Evolutionary conservation across 1,140 invertebrate genomes (phyloP).

Genomic region (Pollicipes pollicipes): DNA sequence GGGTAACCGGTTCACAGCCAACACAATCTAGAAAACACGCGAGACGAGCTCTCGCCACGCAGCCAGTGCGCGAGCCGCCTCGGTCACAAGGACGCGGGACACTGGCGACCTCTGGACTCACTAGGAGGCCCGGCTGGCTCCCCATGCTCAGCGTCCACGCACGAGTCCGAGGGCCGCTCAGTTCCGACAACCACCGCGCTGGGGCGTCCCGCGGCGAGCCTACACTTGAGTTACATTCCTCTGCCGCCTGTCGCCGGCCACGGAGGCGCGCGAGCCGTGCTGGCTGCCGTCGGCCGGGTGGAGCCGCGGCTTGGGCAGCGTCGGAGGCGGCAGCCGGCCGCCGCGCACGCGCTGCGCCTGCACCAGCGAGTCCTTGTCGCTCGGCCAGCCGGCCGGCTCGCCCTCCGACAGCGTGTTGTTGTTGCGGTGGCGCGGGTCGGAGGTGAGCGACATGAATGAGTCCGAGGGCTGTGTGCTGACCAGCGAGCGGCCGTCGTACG

Average conservation of each 20-base stretch:
- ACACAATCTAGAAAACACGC: too few species aligned
- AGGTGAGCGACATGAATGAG: background rate
- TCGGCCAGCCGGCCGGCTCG: too few species aligned
- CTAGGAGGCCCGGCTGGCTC: too few species aligned
- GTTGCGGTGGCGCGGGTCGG: too few species aligned
- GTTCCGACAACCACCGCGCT: too few species aligned
- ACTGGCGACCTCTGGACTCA: too few species aligned
- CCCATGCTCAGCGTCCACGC: too few species aligned
- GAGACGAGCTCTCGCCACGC: too few species aligned
- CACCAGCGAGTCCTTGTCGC: constrained; percentile 3
- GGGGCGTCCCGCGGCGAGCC: background rate
- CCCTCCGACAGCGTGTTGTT: background rate
- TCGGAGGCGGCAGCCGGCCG: background rate
- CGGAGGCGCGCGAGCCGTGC: background rate
- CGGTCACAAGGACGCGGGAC: too few species aligned
- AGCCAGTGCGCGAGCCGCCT: too few species aligned
- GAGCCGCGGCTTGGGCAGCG: background rate
- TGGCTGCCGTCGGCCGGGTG: background rate
- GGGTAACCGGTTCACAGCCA: too few species aligned
- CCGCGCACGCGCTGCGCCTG: background rate
- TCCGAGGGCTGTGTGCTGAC: background rate
- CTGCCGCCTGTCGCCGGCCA: background rate
- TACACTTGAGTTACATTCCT: background rate
- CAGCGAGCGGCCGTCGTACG: background rate
- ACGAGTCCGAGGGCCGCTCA: too few species aligned